Percentiles rank a stretch among this genome's conserved stretches.
These are phyloP conservation scores for Hydrochoerus hydrochaeris DNA, from an alignment of 2,113 vertebrate species.

Conservation along the genomic window DNA sequence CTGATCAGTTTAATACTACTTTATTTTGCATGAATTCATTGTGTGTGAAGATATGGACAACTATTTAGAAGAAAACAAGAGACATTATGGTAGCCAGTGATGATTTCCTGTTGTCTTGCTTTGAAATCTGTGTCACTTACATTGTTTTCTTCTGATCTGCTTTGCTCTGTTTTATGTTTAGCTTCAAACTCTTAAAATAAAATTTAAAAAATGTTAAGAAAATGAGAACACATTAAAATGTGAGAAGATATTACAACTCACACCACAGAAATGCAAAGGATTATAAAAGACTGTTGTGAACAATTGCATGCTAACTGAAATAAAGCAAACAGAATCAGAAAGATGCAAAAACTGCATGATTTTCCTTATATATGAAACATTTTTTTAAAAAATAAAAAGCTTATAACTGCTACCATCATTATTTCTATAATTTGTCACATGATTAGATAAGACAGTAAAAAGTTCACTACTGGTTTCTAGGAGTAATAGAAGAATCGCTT, in stretches of 20 bases:
- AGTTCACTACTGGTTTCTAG: background rate
- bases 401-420: background rate
- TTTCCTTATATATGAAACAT: background rate
- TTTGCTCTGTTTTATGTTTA: too few relatives aligned
- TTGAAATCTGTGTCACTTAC: too few relatives aligned
- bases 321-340: background rate
- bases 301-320: background rate
- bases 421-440: conserved; percentile 12
- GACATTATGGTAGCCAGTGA: too few relatives aligned
- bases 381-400: background rate
- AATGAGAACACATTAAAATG: background rate
- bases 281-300: background rate
- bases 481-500: background rate
- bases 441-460: background rate
- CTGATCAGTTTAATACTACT: too few relatives aligned
- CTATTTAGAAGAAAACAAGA: too few relatives aligned
- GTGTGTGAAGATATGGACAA: too few relatives aligned
- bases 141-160: too few relatives aligned
- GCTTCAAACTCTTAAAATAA: background rate
- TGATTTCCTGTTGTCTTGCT: too few relatives aligned
- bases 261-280: background rate
- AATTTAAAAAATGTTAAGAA: background rate
- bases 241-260: background rate
- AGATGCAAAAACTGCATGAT: background rate
- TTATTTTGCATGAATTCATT: too few relatives aligned